Percentiles rank a stretch among this genome's conserved stretches.
phyloP scores from a whole-genome alignment of 2,888 invertebrate genomes.

The Drosophila borealis region DNA sequence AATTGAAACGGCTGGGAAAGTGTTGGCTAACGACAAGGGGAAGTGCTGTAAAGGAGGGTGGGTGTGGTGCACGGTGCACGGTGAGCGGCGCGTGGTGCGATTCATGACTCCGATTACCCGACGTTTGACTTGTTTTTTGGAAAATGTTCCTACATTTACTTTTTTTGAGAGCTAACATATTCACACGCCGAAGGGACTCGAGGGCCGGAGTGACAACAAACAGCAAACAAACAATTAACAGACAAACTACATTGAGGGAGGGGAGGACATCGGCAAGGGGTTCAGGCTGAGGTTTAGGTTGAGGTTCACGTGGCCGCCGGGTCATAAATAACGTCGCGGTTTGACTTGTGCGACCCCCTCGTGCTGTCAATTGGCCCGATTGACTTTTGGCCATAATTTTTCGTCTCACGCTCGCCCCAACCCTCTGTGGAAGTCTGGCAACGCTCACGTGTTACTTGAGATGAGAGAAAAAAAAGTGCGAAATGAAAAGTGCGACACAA shows the following conservation, averaged over 20 bases:
- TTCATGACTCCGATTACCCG: conserved; percentile 70
- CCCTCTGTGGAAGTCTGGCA: neutral
- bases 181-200: conserved; percentile 76
- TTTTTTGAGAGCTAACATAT: conserved; percentile 66
- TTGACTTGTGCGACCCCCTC: conserved; percentile 69
- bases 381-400: conserved; percentile 67
- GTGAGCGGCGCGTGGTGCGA: conserved; percentile 30
- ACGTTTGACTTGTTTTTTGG: conserved; percentile 60
- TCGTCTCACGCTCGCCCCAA: conserved; percentile 31
- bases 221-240: conserved; percentile 85
- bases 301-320: conserved; percentile 70
- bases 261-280: conserved; percentile 39
- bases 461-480: conserved; percentile 8
- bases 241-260: conserved; percentile 28
- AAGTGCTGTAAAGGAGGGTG: conserved; percentile 17
- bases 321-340: conserved; percentile 80
- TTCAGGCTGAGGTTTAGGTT: conserved; percentile 19
- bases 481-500: conserved; percentile 41
- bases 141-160: conserved; percentile 6
- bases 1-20: conserved; percentile 67
- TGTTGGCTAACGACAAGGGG: conserved; percentile 21
- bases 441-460: conserved; percentile 47
- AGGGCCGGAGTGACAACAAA: conserved; percentile 83
- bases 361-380: conserved; percentile 73
- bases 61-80: conserved; percentile 8